Evolutionary conservation across 2,113 vertebrate species (phyloP).

Genomic region (Mobula birostris): DNA sequence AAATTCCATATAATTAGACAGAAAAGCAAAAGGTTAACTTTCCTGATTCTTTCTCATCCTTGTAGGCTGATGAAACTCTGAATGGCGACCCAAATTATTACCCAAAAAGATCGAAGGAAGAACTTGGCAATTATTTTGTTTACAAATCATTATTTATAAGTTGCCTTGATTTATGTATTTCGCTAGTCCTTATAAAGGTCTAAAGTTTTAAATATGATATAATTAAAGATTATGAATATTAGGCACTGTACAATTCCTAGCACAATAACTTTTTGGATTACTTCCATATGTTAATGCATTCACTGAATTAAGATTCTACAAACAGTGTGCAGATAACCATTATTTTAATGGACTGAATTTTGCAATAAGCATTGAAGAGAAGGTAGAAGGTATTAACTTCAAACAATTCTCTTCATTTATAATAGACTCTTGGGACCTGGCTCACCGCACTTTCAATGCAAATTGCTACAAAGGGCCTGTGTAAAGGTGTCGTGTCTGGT

Average conservation of each 20-base stretch:
- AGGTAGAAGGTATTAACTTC: too few relatives aligned
- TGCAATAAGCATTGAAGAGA: too few relatives aligned
- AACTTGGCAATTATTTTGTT: neutral
- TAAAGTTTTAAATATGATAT: neutral
- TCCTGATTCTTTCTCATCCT: neutral
- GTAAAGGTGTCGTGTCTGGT: too few relatives aligned
- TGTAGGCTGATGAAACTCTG: neutral
- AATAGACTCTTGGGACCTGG: too few relatives aligned
- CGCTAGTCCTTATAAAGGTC: neutral
- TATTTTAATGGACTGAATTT: too few relatives aligned
- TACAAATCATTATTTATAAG: neutral
- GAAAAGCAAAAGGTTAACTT: neutral
- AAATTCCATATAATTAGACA: neutral
- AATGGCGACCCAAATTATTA: neutral
- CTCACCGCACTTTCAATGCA: too few relatives aligned
- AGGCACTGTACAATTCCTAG: neutral
- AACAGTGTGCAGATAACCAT: too few relatives aligned
- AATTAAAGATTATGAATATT: neutral
- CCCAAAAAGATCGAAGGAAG: neutral
- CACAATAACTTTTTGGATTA: neutral
- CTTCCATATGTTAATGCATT: neutral
- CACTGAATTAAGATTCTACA: neutral
- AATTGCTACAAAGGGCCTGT: too few relatives aligned
- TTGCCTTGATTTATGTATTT: neutral
- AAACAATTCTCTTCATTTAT: too few relatives aligned